Evolutionary conservation across 2,888 invertebrate species (phyloP).

Genomic region (Plagodis dolabraria): DNA sequence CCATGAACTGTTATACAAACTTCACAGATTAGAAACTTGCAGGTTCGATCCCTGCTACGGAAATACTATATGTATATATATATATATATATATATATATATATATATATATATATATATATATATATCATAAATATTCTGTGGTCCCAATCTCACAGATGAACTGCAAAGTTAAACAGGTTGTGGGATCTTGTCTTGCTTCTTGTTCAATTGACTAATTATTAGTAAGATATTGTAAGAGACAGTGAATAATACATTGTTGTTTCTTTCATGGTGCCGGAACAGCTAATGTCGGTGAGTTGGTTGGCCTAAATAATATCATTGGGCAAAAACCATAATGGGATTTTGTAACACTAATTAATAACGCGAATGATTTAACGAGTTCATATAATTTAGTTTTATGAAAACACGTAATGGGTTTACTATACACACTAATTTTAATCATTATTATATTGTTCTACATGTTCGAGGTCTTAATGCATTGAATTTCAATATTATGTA

Average conservation of each 20-base stretch:
- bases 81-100: no score
- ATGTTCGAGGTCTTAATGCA: no score
- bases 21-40: neutral
- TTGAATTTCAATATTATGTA: no score
- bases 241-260: slow-evolving; percentile 40
- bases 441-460: no score
- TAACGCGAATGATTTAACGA: slow-evolving; percentile 15
- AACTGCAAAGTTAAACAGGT: no score
- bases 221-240: neutral
- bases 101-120: no score
- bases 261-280: slow-evolving; percentile 82
- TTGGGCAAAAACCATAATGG: slow-evolving; percentile 51
- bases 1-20: no score
- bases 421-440: slow-evolving; percentile 7
- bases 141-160: neutral
- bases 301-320: slow-evolving; percentile 56
- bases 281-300: slow-evolving; percentile 74
- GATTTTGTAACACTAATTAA: slow-evolving; percentile 15
- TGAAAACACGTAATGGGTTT: slow-evolving; percentile 5
- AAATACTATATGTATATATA: no score
- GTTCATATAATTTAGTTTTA: slow-evolving; percentile 15
- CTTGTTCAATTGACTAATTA: no score
- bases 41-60: neutral
- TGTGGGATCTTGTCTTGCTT: neutral
- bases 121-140: neutral